phyloP scores from a whole-genome alignment of 2,113 vertebrate genomes.

The Sinocyclocheilus grahami region DNA sequence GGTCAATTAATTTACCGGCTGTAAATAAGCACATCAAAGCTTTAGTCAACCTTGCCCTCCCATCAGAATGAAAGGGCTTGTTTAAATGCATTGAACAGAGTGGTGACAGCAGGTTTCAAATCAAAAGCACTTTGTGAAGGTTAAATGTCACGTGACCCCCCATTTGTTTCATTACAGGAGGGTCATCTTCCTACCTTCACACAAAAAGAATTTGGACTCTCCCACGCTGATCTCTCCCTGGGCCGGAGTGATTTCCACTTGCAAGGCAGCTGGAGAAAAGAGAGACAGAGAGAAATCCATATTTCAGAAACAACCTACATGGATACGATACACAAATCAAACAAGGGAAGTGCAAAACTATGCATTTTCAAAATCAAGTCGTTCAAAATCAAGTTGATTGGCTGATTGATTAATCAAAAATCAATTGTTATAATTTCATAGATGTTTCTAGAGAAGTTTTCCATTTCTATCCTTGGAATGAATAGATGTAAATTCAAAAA shows the following conservation, averaged over 20 bases:
- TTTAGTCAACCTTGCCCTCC: slow-evolving; percentile 5
- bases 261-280: slow-evolving; percentile 81
- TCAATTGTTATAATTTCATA: background rate
- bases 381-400: background rate
- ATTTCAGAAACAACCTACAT: background rate
- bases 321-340: too few relatives aligned
- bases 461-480: too few relatives aligned
- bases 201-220: slow-evolving; percentile 98
- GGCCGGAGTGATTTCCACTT: slow-evolving; percentile 91
- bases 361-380: background rate
- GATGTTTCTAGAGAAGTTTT: background rate
- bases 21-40: slow-evolving; percentile 18
- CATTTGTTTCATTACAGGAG: slow-evolving; percentile 33
- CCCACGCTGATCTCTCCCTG: slow-evolving; percentile 96
- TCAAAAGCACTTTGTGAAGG: slow-evolving; percentile 32
- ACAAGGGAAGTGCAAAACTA: background rate
- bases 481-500: background rate
- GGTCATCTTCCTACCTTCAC: slow-evolving; percentile 81
- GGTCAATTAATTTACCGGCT: background rate
- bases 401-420: background rate
- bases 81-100: slow-evolving; percentile 15
- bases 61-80: slow-evolving; percentile 1
- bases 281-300: slow-evolving; percentile 29
- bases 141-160: slow-evolving; percentile 10
- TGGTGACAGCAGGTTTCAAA: slow-evolving; percentile 15